Percentiles rank a stretch among this genome's conserved stretches.
These are phyloP conservation scores for Luperina nickerlii DNA, from an alignment of 2,888 invertebrate genomes.

Conservation along the genomic window DNA sequence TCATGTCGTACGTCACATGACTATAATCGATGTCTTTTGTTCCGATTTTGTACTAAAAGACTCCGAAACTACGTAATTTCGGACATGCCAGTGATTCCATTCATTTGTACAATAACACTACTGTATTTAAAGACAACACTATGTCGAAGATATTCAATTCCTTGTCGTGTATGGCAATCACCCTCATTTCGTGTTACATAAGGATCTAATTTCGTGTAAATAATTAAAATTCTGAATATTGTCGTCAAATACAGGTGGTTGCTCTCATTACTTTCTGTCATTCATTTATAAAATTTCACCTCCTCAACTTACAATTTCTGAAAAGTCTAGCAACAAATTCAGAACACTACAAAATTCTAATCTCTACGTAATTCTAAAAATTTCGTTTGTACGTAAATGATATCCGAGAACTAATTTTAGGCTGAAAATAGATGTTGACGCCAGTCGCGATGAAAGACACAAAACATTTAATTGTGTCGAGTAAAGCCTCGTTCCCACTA, in stretches of 20 bases:
- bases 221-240: not conserved
- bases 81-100: constrained; percentile 41
- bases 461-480: constrained; percentile 15
- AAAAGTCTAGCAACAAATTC: constrained; percentile 63
- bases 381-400: constrained; percentile 65
- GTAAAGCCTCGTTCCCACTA: not conserved
- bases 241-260: constrained; percentile 35
- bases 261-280: constrained; percentile 20
- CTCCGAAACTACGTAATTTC: constrained; percentile 51
- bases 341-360: constrained; percentile 55
- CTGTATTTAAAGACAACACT: constrained; percentile 36
- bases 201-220: not conserved
- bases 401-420: constrained; percentile 43
- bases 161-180: not conserved
- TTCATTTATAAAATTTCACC: constrained; percentile 32
- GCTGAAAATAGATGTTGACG: constrained; percentile 39
- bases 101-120: constrained; percentile 35
- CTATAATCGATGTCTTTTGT: constrained; percentile 63
- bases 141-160: not conserved
- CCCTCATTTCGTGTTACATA: not conserved
- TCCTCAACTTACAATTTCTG: constrained; percentile 50
- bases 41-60: constrained; percentile 67
- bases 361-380: constrained; percentile 50
- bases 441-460: constrained; percentile 45
- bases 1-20: constrained; percentile 40